phyloP scores from a whole-genome alignment of 1,140 invertebrate species.

The Pomacea maculata region DNA sequence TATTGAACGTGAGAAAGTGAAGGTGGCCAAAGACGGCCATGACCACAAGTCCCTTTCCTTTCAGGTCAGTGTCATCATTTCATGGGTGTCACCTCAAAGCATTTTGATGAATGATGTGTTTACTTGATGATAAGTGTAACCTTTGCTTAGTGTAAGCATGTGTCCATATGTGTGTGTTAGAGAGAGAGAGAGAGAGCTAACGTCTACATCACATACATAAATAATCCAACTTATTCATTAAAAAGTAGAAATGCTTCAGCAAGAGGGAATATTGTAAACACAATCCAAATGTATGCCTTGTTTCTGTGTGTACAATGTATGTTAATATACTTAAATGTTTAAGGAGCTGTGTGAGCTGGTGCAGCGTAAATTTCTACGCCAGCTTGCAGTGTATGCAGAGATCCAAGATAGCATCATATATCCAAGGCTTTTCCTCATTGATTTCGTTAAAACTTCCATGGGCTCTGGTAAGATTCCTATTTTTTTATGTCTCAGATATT shows the following conservation, averaged over 20 bases:
- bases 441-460: conserved; percentile 35
- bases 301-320: too few species aligned
- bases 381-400: conserved; percentile 48
- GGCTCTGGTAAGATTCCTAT: conserved; percentile 14
- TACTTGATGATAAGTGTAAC: too few species aligned
- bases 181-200: too few species aligned
- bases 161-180: too few species aligned
- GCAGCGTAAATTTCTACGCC: conserved; percentile 60
- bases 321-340: conserved; percentile 12
- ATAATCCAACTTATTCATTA: too few species aligned
- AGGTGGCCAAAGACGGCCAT: conserved; percentile 5
- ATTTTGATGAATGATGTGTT: too few species aligned
- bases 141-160: too few species aligned
- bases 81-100: neutral
- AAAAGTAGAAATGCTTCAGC: too few species aligned
- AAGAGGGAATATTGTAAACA: too few species aligned
- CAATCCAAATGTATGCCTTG: too few species aligned
- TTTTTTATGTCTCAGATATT: too few species aligned
- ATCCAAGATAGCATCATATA: conserved; percentile 43
- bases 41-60: conserved; percentile 24
- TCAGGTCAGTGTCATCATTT: neutral
- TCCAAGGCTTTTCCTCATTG: conserved; percentile 50
- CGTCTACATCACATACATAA: too few species aligned
- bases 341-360: conserved; percentile 61
- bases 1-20: conserved; percentile 1